Percentiles rank a stretch among this genome's conserved stretches.
Conservation (phyloP, 2,113 vertebrate genomes). For the Agelaius phoeniceus region DNA sequence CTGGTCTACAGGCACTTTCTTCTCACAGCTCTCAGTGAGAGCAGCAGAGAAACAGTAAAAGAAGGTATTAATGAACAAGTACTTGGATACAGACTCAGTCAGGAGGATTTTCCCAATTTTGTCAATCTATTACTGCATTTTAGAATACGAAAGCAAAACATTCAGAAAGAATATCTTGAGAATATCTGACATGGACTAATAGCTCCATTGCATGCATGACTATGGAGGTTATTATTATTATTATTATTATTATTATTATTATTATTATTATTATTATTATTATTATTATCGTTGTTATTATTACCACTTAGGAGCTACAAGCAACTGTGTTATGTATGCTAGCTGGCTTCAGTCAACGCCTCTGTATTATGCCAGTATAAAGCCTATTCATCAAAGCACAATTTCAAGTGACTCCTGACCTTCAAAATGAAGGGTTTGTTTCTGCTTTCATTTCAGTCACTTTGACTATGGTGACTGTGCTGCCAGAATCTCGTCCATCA, state of each 20-base stretch:
- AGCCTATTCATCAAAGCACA: constrained; percentile 33
- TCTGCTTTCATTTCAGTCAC: constrained; percentile 21
- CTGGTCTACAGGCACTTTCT: neutral
- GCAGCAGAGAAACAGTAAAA: neutral
- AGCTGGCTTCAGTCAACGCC: neutral
- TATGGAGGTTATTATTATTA: too few relatives aligned
- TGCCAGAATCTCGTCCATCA: constrained; percentile 5
- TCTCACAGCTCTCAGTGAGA: neutral
- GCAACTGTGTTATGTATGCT: neutral
- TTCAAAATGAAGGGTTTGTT: constrained; percentile 44
- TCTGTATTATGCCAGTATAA: constrained; percentile 7
- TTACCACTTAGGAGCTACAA: neutral
- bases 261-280: neutral
- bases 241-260: neutral
- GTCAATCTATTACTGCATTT: neutral
- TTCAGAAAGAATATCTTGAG: neutral
- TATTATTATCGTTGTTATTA: neutral
- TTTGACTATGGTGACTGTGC: neutral
- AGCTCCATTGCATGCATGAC: neutral
- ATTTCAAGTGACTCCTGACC: constrained; percentile 49
- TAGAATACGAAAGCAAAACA: neutral
- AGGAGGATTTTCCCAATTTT: neutral
- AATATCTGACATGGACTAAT: neutral
- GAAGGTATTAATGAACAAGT: neutral
- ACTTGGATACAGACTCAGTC: neutral